Conservation (phyloP, 2,797 vertebrate genomes). For the Sebastes flavidus region DNA sequence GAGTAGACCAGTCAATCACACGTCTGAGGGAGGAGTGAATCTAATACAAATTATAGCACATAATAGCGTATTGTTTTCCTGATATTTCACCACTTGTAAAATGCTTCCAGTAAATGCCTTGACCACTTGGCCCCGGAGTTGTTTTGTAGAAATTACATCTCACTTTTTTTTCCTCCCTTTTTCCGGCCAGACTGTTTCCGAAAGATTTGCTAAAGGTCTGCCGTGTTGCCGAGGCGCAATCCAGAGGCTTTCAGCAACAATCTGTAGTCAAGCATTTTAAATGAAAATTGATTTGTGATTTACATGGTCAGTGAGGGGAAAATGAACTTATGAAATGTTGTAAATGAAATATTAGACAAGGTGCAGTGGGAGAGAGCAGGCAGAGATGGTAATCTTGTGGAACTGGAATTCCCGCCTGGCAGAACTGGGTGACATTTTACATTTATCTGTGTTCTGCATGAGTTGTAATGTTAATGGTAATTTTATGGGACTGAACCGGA, state of each 20-base stretch:
- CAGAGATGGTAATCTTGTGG: constrained; percentile 95
- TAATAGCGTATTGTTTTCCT: constrained; percentile 59
- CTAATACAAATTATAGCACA: constrained; percentile 37
- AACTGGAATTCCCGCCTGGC: constrained; percentile 97
- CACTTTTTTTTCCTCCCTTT: constrained; percentile 41
- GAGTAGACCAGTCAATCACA: constrained; percentile 28
- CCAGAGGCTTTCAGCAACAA: constrained; percentile 92
- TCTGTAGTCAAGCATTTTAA: constrained; percentile 97
- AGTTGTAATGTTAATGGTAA: constrained; percentile 99
- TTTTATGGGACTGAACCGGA: constrained; percentile 99
- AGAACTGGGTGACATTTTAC: constrained; percentile 99
- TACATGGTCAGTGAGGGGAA: constrained; percentile 99
- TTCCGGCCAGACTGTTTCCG: constrained; percentile 57
- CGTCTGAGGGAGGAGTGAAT: constrained; percentile 7
- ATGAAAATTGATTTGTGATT: constrained; percentile 99
- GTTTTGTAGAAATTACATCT: constrained; percentile 75
- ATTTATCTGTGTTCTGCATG: constrained; percentile 99
- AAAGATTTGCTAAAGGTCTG: constrained; percentile 90
- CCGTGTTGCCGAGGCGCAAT: constrained; percentile 86
- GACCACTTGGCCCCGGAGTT: constrained; percentile 70
- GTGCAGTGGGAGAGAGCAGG: constrained; percentile 80
- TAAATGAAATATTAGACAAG: constrained; percentile 99
- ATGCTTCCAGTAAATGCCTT: constrained; percentile 63
- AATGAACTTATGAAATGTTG: constrained; percentile 99
- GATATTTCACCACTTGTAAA: constrained; percentile 62